Percentiles rank a stretch among this genome's conserved stretches.
These are phyloP conservation scores for Mixornis gularis DNA, from an alignment of 2,113 vertebrate species.

Conservation along the genomic window DNA sequence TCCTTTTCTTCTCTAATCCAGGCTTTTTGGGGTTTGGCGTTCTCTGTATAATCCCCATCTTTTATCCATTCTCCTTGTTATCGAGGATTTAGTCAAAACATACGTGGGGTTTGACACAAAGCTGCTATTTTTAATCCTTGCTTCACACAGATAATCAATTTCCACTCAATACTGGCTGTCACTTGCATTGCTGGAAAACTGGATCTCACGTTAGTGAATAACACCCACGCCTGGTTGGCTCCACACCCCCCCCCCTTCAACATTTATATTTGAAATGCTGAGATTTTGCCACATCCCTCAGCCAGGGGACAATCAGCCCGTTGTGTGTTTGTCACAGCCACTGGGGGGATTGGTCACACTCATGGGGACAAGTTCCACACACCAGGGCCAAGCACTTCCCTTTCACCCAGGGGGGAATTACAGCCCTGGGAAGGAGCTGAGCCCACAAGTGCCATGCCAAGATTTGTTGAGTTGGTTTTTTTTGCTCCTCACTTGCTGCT, in stretches of 20 bases:
- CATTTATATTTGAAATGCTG: background rate
- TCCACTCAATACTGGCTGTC: slow-evolving; percentile 29
- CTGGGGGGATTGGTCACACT: background rate
- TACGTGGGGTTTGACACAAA: slow-evolving; percentile 8
- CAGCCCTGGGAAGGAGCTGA: background rate
- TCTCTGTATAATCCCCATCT: slow-evolving; percentile 29
- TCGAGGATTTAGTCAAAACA: slow-evolving; percentile 46
- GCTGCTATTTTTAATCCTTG: slow-evolving; percentile 30
- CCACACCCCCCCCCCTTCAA: background rate
- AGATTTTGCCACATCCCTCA: background rate
- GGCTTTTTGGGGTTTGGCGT: background rate
- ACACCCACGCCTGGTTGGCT: background rate
- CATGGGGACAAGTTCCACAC: fast-evolving
- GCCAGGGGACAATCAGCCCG: background rate
- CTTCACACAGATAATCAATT: slow-evolving; percentile 28
- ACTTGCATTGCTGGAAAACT: background rate
- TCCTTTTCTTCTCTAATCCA: background rate
- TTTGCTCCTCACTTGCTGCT: background rate
- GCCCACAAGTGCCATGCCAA: background rate
- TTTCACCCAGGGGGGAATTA: background rate
- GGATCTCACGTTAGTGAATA: background rate
- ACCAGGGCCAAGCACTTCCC: background rate
- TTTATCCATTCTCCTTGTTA: slow-evolving; percentile 42
- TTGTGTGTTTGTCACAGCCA: background rate
- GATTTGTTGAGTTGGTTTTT: background rate